Evolutionary conservation across 2,113 vertebrate species (phyloP).

Genomic region (Bombycilla garrulus): DNA sequence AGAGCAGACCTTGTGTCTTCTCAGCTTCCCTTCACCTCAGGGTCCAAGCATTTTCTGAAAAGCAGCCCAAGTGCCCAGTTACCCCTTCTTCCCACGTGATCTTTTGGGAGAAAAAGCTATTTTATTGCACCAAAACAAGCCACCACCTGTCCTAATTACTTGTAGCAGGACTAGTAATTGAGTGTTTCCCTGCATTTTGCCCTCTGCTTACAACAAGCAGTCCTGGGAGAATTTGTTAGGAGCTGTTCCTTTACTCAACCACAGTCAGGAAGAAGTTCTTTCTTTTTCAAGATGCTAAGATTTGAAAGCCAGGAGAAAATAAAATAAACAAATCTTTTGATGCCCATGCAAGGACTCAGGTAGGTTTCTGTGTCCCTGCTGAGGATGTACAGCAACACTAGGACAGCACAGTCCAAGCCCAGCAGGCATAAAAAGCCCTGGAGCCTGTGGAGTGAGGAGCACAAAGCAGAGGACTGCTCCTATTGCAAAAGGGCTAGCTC

Average conservation of each 20-base stretch:
- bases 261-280: background rate
- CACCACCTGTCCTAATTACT: background rate
- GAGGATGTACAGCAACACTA: background rate
- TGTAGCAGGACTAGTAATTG: background rate
- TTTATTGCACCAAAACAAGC: background rate
- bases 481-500: background rate
- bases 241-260: background rate
- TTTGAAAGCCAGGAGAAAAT: background rate
- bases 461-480: background rate
- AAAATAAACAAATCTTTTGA: background rate
- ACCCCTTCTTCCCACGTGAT: accelerated
- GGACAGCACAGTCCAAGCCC: background rate
- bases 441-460: background rate
- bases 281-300: background rate
- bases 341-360: accelerated
- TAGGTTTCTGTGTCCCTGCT: background rate
- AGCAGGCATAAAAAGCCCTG: background rate
- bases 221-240: background rate
- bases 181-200: background rate
- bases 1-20: background rate
- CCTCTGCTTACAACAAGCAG: background rate
- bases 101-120: background rate
- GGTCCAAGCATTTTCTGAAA: background rate
- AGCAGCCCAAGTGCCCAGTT: background rate
- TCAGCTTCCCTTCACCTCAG: background rate